Conservation (phyloP, 2,888 invertebrate genomes). For the Muschampia plurimacula region DNA sequence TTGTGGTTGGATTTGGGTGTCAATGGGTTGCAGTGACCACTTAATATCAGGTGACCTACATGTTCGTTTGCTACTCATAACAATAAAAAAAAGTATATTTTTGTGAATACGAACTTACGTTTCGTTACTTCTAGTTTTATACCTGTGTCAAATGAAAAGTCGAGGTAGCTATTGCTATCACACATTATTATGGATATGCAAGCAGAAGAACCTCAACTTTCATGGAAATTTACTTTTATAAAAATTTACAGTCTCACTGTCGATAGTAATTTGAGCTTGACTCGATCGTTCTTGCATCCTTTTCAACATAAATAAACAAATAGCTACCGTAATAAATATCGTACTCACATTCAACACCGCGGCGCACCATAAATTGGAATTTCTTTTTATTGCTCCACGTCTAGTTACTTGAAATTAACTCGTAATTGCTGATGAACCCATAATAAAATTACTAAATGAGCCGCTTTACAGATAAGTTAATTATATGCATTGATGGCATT, state of each 20-base stretch:
- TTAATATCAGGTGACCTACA: no score
- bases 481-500: conserved; percentile 39
- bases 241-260: conserved; percentile 30
- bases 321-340: conserved; percentile 69
- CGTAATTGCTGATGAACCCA: conserved; percentile 68
- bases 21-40: no score
- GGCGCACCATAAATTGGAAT: conserved; percentile 70
- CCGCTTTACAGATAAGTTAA: conserved; percentile 39
- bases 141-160: neutral
- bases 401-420: conserved; percentile 68
- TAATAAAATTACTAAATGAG: conserved; percentile 55
- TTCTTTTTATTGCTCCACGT: conserved; percentile 69
- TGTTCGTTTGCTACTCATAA: neutral
- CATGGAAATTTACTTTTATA: neutral
- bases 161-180: neutral
- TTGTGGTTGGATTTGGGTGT: no score
- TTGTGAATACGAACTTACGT: neutral
- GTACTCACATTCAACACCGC: conserved; percentile 63
- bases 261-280: conserved; percentile 45
- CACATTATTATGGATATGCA: neutral
- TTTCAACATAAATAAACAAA: conserved; percentile 63
- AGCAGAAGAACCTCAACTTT: neutral
- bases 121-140: no score
- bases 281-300: conserved; percentile 41
- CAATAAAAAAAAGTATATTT: neutral